Evolutionary conservation across 2,888 invertebrate species (phyloP).

Genomic region (Axea sp.): DNA sequence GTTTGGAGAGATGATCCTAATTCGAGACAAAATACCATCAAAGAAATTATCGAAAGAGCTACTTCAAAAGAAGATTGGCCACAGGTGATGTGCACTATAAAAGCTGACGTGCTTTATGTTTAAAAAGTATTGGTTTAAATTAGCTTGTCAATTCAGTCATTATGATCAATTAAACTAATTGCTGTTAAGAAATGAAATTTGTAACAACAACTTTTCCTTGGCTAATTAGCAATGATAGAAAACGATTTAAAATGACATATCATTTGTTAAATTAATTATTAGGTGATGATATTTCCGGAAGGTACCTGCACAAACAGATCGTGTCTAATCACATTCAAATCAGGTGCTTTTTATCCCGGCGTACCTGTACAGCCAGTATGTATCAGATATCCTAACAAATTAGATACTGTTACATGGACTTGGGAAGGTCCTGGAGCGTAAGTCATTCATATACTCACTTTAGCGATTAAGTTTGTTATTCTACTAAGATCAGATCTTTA

Average conservation of each 20-base stretch:
- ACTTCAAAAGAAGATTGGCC: conserved; percentile 94
- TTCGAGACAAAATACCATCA: conserved; percentile 93
- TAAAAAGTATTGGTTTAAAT: too few species aligned
- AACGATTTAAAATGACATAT: too few species aligned
- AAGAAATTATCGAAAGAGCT: conserved; percentile 91
- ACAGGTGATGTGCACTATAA: conserved; percentile 84
- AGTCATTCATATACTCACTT: conserved; percentile 80
- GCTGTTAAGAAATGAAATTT: too few species aligned
- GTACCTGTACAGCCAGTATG: conserved; percentile 97
- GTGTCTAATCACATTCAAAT: conserved; percentile 93
- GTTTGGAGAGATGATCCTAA: conserved; percentile 96
- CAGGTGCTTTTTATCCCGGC: conserved; percentile 96
- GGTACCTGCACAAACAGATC: conserved; percentile 97
- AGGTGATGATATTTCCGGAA: conserved; percentile 96
- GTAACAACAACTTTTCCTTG: too few species aligned
- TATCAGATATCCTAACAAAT: conserved; percentile 92
- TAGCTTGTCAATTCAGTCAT: too few species aligned
- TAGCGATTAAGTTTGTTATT: too few species aligned
- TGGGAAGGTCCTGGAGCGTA: conserved; percentile 97
- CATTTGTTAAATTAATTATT: conserved; percentile 56
- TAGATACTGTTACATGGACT: conserved; percentile 95
- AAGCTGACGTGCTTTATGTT: too few species aligned
- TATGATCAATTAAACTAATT: too few species aligned
- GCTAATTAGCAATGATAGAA: too few species aligned
- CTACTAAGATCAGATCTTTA: too few species aligned